These are phyloP conservation scores for Bucorvus abyssinicus DNA, from an alignment of 2,797 vertebrate genomes.

Conservation along the genomic window DNA sequence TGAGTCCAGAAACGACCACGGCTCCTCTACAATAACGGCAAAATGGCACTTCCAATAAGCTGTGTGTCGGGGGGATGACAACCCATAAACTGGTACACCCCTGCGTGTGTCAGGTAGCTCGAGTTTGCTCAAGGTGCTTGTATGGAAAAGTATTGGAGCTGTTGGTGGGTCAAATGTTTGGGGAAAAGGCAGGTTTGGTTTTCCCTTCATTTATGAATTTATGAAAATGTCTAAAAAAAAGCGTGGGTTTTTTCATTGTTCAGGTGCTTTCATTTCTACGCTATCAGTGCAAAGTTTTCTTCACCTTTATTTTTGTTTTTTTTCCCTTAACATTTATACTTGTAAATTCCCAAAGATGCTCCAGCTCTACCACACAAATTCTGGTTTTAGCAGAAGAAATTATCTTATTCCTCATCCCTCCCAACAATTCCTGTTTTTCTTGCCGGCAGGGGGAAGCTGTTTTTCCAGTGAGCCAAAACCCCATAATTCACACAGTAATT, in stretches of 20 bases:
- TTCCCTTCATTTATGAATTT: background rate
- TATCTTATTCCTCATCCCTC: background rate
- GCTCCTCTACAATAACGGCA: background rate
- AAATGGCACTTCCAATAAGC: background rate
- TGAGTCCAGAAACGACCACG: background rate
- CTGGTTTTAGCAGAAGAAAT: background rate
- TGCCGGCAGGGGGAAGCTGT: background rate
- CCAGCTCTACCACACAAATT: background rate
- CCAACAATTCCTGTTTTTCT: background rate
- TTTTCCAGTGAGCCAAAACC: background rate
- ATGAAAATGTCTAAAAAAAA: background rate
- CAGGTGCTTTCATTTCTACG: background rate
- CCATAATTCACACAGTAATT: slow-evolving; percentile 17
- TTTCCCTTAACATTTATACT: background rate
- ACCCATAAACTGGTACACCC: background rate
- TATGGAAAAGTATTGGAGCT: background rate
- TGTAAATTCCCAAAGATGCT: background rate
- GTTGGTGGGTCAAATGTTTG: background rate
- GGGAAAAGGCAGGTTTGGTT: background rate
- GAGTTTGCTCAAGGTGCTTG: background rate
- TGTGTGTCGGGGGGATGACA: accelerated
- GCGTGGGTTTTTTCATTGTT: background rate
- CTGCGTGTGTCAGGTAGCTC: background rate
- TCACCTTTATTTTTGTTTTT: background rate
- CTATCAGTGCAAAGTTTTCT: background rate